Conservation (phyloP, 2,113 vertebrate species). For the Hypocryptadius cinnamomeus region DNA sequence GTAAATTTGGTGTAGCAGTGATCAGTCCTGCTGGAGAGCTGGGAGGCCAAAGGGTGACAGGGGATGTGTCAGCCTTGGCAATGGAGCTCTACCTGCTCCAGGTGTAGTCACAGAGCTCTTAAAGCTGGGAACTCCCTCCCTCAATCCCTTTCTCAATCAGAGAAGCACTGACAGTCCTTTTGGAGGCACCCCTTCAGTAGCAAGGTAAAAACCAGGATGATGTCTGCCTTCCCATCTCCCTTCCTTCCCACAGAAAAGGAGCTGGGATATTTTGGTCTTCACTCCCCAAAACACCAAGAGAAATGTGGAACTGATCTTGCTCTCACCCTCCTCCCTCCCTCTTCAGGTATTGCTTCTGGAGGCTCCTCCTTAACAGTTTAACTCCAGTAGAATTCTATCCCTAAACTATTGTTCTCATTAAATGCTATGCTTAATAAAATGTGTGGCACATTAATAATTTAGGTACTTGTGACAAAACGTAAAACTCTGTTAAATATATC, state of each 20-base stretch:
- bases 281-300: not conserved
- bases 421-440: conserved; percentile 35
- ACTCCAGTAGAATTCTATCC: not conserved
- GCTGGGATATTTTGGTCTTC: not conserved
- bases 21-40: not conserved
- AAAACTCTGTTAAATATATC: conserved; percentile 9
- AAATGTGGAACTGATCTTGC: not conserved
- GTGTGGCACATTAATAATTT: not conserved
- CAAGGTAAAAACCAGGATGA: accelerated
- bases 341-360: not conserved
- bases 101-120: not conserved
- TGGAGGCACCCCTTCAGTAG: not conserved
- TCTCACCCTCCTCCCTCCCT: not conserved
- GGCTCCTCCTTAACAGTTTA: not conserved
- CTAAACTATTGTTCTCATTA: not conserved
- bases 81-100: not conserved
- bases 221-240: not conserved
- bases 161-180: not conserved
- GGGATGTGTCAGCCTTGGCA: no score
- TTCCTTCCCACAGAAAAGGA: not conserved
- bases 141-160: not conserved
- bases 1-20: not conserved
- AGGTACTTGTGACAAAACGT: not conserved
- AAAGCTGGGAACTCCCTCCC: not conserved
- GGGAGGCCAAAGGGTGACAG: not conserved